Evolutionary conservation across 2,113 vertebrate genomes (phyloP).

Genomic region (Sminthopsis crassicaudata): DNA sequence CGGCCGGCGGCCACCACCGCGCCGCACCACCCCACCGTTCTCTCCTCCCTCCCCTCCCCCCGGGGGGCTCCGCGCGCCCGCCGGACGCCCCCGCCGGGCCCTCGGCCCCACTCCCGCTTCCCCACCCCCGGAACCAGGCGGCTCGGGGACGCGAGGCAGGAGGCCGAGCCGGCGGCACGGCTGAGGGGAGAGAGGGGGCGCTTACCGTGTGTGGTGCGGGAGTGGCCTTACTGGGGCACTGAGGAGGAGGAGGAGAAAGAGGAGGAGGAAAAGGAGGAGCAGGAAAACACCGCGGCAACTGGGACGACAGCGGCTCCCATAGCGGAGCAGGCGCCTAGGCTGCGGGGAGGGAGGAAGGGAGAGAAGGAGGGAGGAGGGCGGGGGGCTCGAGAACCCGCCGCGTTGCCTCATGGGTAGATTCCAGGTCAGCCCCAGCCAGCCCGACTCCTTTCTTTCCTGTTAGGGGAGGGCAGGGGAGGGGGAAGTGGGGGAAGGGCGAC

Average conservation of each 20-base stretch:
- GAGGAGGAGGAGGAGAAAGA: conserved; percentile 76
- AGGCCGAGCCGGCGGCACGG: conserved; percentile 62
- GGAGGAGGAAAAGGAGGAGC: conserved; percentile 76
- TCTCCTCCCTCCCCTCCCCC: conserved; percentile 56
- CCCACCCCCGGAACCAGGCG: neutral
- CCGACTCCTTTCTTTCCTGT: conserved; percentile 54
- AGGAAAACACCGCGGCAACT: conserved; percentile 52
- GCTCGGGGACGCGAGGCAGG: conserved; percentile 34
- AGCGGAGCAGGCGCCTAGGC: conserved; percentile 60
- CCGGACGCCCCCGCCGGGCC: conserved; percentile 1
- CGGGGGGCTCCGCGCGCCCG: conserved; percentile 61
- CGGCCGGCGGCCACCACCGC: conserved; percentile 12
- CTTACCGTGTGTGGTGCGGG: conserved; percentile 74
- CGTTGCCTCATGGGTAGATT: conserved; percentile 78
- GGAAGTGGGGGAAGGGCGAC: conserved; percentile 35
- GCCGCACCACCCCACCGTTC: conserved; percentile 36
- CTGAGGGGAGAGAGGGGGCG: conserved; percentile 70
- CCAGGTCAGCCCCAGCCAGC: conserved; percentile 37
- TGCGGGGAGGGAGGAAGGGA: conserved; percentile 26
- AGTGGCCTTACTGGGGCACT: conserved; percentile 72
- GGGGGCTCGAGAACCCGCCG: conserved; percentile 48
- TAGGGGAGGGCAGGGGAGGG: neutral
- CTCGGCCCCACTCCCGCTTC: neutral
- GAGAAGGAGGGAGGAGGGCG: conserved; percentile 8
- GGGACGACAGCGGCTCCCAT: conserved; percentile 62